Conservation (phyloP, 2,797 vertebrate genomes). For the Stomatorhinus walkeri region DNA sequence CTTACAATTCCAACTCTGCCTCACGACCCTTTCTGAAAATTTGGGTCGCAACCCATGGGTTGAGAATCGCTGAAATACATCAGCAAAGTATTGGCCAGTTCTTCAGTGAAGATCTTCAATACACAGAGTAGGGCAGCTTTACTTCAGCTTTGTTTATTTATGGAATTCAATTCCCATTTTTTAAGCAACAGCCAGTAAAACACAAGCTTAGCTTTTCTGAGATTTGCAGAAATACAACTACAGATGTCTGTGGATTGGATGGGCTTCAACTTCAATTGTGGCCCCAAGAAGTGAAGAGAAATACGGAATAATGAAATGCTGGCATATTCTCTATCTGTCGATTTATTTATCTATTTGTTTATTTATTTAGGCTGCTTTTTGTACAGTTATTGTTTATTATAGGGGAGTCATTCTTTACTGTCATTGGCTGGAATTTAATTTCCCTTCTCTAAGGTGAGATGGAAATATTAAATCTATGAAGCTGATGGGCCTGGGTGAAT, state of each 20-base stretch:
- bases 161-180: neutral
- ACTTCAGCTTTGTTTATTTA: neutral
- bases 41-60: neutral
- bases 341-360: neutral
- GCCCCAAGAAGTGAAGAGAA: neutral
- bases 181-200: neutral
- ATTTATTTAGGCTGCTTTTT: neutral
- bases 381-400: neutral
- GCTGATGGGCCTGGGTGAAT: neutral
- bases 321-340: neutral
- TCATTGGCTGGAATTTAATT: neutral
- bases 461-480: slow-evolving; percentile 12
- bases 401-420: neutral
- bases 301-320: neutral
- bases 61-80: neutral
- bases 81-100: neutral
- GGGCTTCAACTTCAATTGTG: neutral
- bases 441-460: neutral
- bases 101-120: neutral
- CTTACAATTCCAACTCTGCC: neutral
- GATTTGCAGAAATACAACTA: neutral
- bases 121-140: neutral
- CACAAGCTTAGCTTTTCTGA: neutral
- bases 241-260: neutral
- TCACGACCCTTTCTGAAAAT: neutral